A percentile compares a stretch with the other conserved stretches of the same genome.
phyloP scores from a whole-genome alignment of 92 coral and sea anemone genomes.

The Virgularia gustaviana region DNA sequence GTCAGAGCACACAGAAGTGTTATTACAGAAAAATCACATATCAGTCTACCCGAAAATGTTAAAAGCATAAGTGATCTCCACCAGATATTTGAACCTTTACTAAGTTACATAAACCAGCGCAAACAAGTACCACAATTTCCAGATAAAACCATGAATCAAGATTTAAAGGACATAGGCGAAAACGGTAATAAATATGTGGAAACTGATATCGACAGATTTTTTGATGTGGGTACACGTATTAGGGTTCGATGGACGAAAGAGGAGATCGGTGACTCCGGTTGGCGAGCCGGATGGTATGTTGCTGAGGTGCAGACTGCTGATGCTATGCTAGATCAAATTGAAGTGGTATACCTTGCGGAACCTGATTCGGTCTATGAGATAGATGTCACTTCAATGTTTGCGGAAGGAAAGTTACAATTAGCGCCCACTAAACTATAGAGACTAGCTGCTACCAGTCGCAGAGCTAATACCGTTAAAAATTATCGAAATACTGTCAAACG shows the following conservation, averaged over 20 bases:
- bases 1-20: constrained; percentile 1
- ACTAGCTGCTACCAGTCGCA: not conserved
- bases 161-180: not conserved
- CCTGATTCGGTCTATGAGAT: constrained; percentile 42
- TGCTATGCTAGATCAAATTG: constrained; percentile 32
- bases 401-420: constrained; percentile 42
- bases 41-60: not conserved
- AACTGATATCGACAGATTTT: not conserved
- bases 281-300: constrained; percentile 61
- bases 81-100: not conserved
- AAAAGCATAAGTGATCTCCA: not conserved
- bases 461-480: not conserved
- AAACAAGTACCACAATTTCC: no score
- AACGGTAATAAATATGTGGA: not conserved
- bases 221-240: constrained; percentile 47
- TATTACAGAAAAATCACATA: not conserved
- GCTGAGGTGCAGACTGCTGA: constrained; percentile 52
- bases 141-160: not conserved
- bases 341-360: constrained; percentile 47
- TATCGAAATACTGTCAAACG: not conserved
- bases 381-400: constrained; percentile 53
- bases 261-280: constrained; percentile 58
- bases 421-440: no score
- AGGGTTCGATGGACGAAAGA: constrained; percentile 51
- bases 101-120: not conserved